Evolutionary conservation across 2,113 vertebrate species (phyloP), one percentile per base, ranked within the genome.

Genomic region (Limanda limanda): DNA sequence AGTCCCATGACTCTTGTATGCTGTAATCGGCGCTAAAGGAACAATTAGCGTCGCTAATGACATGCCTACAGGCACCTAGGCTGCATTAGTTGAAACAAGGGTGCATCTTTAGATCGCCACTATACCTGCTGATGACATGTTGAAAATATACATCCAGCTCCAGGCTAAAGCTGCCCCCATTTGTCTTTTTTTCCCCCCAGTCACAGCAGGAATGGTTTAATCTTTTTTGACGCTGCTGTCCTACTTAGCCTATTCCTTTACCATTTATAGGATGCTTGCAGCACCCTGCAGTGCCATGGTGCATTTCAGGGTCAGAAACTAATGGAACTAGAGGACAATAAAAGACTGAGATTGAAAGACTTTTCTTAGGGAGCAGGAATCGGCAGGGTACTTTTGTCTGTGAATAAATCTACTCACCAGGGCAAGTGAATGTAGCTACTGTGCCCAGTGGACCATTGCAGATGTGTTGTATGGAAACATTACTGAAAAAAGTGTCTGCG

Each of bases 191-290:
- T 76, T 74, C 76, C 42, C 74, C 64, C 27, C 42, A 79, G 68
- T 83, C 81, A 79, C 72, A 25, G 20, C 79, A 57, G 70, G 63
- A 63, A 58, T 57, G 76, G 59, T 66, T 64, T 85, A 66, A 89
- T 89, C 70, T 73, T 77, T 82, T 83, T 73, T 86, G 89, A 91
- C 72, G 78, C 45, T 9, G 24, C 77, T 86, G 88, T 90, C 85
- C 89, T 88, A 90, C 88, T 89, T 91, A 18, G 27, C 71, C 55
- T 65, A 23, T 78, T 73, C 65, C 69, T 63, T 37, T 52, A 74
- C 76, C 66, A 74, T 85, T 85, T 78, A 72, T 76, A 73, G 64
- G 60, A 61, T 24, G 61, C 20, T 68, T 25, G 51, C 67, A 73
- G 74, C 71, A 57, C 75, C 71, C 68, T 58, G 18, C 6, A 25